phyloP scores from a whole-genome alignment of 2,113 vertebrate genomes.

The Macrotus californicus region DNA sequence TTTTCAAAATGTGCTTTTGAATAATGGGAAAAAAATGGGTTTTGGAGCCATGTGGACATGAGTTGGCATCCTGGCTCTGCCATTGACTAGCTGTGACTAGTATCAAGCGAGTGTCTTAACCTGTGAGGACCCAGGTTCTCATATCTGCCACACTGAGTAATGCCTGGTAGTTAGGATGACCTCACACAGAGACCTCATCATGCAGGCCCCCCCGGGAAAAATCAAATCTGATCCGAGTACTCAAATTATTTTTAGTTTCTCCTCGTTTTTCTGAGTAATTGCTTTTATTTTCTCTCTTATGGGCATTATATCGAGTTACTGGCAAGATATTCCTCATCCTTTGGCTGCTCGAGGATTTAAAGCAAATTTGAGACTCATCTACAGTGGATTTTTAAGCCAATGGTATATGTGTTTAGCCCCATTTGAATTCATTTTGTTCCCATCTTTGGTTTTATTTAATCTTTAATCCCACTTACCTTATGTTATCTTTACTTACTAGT shows the following conservation, averaged over 20 bases:
- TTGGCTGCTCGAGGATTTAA: neutral
- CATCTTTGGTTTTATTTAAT: neutral
- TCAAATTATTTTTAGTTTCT: slow-evolving; percentile 22
- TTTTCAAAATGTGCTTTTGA: neutral
- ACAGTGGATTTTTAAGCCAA: neutral
- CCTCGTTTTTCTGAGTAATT: slow-evolving; percentile 23
- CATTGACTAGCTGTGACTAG: neutral
- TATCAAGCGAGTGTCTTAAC: neutral
- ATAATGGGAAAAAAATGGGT: neutral
- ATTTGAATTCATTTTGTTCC: neutral
- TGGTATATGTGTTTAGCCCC: neutral
- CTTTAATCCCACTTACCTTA: neutral
- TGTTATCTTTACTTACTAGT: neutral
- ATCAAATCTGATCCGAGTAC: neutral
- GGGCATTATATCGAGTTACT: neutral
- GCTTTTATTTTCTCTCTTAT: neutral
- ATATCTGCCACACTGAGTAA: neutral
- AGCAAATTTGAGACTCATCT: neutral
- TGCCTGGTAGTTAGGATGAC: neutral
- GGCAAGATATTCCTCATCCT: neutral
- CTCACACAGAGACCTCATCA: neutral
- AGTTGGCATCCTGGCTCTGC: neutral
- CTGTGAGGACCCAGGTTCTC: neutral
- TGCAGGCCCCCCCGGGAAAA: neutral
- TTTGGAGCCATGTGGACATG: neutral